A percentile compares a stretch with the other conserved stretches of the same genome.
phyloP scores from a whole-genome alignment of 2,888 invertebrate genomes.

The Heliothis peltigera region DNA sequence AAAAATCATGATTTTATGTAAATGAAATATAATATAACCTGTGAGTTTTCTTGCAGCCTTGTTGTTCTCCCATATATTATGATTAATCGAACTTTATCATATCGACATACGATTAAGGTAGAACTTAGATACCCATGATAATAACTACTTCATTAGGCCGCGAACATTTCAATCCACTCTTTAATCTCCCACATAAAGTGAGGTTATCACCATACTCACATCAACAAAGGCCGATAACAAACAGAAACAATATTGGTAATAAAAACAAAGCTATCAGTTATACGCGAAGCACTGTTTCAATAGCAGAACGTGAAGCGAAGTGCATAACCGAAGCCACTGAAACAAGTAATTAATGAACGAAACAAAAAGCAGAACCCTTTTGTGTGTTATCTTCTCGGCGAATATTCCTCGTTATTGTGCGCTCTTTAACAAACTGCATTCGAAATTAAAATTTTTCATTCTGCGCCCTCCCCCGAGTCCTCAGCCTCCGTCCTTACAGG shows the following conservation, averaged over 20 bases:
- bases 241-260: constrained; percentile 2
- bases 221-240: not conserved
- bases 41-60: too few relatives aligned
- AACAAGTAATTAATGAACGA: constrained; percentile 81
- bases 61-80: too few relatives aligned
- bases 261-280: constrained; percentile 5
- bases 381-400: constrained; percentile 83
- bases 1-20: too few relatives aligned
- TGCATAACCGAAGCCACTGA: constrained; percentile 70
- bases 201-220: not conserved
- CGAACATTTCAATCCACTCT: not conserved
- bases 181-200: not conserved
- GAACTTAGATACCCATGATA: not conserved
- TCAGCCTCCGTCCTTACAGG: constrained; percentile 61
- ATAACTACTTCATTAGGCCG: not conserved
- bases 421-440: constrained; percentile 89
- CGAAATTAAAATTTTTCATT: constrained; percentile 89
- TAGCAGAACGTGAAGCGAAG: constrained; percentile 46
- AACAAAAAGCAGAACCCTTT: constrained; percentile 81
- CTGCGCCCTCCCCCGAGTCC: constrained; percentile 73
- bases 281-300: constrained; percentile 30
- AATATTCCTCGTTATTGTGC: constrained; percentile 84
- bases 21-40: too few relatives aligned
- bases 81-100: too few relatives aligned
- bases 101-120: too few relatives aligned